phyloP scores from a whole-genome alignment of 1,140 invertebrate genomes.

The Coptotermes formosanus region DNA sequence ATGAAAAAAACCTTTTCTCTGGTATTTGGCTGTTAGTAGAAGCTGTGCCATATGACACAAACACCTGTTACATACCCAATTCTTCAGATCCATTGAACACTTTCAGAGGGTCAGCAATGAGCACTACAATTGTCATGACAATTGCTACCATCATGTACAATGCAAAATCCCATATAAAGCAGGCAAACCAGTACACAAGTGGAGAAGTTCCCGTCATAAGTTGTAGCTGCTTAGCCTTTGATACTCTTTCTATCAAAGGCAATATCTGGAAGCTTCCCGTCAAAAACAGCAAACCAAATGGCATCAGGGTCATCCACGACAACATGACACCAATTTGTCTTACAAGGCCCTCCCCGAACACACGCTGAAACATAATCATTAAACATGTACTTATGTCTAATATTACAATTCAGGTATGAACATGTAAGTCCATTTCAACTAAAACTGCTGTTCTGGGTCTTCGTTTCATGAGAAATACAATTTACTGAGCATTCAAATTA shows the following conservation, averaged over 20 bases:
- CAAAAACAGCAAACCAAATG: slow-evolving; percentile 23
- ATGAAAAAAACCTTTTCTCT: not conserved
- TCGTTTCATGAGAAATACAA: no score
- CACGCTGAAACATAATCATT: not conserved
- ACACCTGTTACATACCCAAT: slow-evolving; percentile 21
- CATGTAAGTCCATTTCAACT: no score
- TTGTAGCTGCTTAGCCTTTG: slow-evolving; percentile 66
- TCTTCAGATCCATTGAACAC: slow-evolving; percentile 3
- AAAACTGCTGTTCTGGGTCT: no score
- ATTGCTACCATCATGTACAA: slow-evolving; percentile 41
- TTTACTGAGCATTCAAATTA: no score
- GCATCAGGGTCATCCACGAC: slow-evolving; percentile 25
- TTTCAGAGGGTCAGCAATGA: not conserved
- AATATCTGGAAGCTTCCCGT: slow-evolving; percentile 50
- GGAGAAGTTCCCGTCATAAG: slow-evolving; percentile 63
- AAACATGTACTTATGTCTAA: not conserved
- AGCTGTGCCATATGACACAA: not conserved
- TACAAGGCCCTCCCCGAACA: not conserved
- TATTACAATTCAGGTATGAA: no score
- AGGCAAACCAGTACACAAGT: slow-evolving; percentile 59
- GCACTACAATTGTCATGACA: slow-evolving; percentile 37
- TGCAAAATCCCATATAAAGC: slow-evolving; percentile 59
- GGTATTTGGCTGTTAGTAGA: not conserved
- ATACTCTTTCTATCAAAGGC: slow-evolving; percentile 48
- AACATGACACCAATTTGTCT: not conserved